Evolutionary conservation across 2,113 vertebrate species (phyloP).

Genomic region (Corynorhinus townsendii): DNA sequence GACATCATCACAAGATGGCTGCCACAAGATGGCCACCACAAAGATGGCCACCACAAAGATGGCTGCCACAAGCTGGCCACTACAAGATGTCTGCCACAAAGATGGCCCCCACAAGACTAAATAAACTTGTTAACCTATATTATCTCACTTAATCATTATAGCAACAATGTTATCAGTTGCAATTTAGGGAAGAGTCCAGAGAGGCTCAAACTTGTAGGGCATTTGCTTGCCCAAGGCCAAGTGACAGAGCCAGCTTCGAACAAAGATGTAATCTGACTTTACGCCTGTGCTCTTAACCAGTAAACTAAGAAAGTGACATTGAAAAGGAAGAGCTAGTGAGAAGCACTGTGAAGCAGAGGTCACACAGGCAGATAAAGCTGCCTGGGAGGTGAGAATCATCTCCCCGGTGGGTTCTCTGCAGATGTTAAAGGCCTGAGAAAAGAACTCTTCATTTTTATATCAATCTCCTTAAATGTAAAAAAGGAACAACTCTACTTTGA

Average conservation of each 20-base stretch:
- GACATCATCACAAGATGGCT: too few species aligned
- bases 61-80: too few species aligned
- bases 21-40: too few species aligned
- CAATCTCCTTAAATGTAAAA: neutral
- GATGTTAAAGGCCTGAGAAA: neutral
- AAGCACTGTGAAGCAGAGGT: neutral
- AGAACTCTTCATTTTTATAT: neutral
- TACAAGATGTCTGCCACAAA: too few species aligned
- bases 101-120: neutral
- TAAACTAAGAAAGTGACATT: neutral
- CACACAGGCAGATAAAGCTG: neutral
- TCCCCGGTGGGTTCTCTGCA: neutral
- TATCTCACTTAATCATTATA: neutral
- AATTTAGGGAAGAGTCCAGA: neutral
- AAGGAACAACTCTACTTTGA: neutral
- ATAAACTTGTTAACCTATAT: neutral
- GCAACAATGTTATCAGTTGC: neutral
- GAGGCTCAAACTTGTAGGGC: neutral
- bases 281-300: neutral
- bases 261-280: neutral
- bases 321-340: neutral
- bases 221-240: neutral
- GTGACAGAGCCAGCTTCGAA: neutral
- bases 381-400: neutral
- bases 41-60: too few species aligned